phyloP scores from a whole-genome alignment of 2,888 invertebrate genomes.

The Agonopterix arenella region DNA sequence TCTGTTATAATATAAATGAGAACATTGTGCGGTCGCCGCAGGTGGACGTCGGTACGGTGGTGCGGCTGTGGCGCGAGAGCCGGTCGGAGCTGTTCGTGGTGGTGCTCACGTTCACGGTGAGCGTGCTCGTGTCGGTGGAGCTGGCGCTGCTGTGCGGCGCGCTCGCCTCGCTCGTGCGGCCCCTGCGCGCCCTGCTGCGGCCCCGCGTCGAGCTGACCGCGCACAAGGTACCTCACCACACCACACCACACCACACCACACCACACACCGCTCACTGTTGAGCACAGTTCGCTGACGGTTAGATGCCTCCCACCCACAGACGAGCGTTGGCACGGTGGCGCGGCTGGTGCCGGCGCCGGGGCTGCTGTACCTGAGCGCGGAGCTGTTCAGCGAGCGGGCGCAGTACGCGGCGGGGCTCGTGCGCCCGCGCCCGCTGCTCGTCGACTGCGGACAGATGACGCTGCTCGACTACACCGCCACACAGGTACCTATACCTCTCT shows the following conservation, averaged over 20 bases:
- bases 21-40: conserved; percentile 18
- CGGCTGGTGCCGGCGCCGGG: conserved; percentile 79
- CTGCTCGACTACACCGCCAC: conserved; percentile 75
- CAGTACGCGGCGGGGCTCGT: conserved; percentile 44
- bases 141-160: conserved; percentile 77
- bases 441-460: conserved; percentile 81
- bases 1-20: background rate
- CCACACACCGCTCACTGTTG: background rate
- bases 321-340: conserved; percentile 13
- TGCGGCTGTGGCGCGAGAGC: conserved; percentile 73
- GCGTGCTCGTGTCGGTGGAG: conserved; percentile 89
- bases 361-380: conserved; percentile 83
- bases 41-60: conserved; percentile 72
- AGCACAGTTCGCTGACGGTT: background rate
- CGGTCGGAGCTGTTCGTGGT: conserved; percentile 81
- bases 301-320: background rate
- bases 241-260: background rate
- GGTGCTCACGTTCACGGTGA: conserved; percentile 78
- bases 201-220: conserved; percentile 33
- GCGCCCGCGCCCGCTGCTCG: conserved; percentile 54
- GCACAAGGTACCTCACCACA: conserved; percentile 35
- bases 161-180: conserved; percentile 81
- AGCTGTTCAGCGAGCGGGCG: conserved; percentile 75
- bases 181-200: conserved; percentile 52
- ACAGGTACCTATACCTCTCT: conserved; percentile 20